Evolutionary conservation across 2,797 vertebrate species (phyloP).

Genomic region (Sternotherus odoratus): DNA sequence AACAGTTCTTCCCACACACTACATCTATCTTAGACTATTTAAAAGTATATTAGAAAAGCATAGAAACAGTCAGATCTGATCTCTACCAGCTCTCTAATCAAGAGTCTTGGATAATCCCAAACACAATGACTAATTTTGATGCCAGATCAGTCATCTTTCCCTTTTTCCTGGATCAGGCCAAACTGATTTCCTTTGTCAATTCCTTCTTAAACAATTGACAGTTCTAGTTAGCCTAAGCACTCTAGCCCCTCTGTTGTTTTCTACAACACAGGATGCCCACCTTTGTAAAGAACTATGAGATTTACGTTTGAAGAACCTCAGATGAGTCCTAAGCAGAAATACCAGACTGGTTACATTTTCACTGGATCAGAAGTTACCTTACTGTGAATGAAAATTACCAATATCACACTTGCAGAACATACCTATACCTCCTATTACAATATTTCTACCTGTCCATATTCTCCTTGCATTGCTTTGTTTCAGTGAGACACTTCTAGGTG

Average conservation of each 20-base stretch:
- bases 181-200: not conserved
- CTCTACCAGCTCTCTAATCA: not conserved
- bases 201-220: accelerated
- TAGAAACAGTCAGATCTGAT: not conserved
- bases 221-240: accelerated
- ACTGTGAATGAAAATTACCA: not conserved
- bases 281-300: not conserved
- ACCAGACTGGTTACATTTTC: not conserved
- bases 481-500: not conserved
- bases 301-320: not conserved
- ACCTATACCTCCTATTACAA: not conserved
- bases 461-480: not conserved
- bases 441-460: not conserved
- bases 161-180: not conserved
- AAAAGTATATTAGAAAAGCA: not conserved
- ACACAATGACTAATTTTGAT: not conserved
- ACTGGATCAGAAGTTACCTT: not conserved
- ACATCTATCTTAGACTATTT: not conserved
- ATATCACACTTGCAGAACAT: not conserved
- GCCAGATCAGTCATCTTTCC: not conserved
- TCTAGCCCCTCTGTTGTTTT: not conserved
- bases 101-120: not conserved
- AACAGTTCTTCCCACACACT: not conserved
- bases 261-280: accelerated
- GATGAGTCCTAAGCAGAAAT: not conserved